Evolutionary conservation across 2,888 invertebrate genomes (phyloP), one percentile per base, ranked within the genome.

Genomic region (Netelia fuscicornis): DNA sequence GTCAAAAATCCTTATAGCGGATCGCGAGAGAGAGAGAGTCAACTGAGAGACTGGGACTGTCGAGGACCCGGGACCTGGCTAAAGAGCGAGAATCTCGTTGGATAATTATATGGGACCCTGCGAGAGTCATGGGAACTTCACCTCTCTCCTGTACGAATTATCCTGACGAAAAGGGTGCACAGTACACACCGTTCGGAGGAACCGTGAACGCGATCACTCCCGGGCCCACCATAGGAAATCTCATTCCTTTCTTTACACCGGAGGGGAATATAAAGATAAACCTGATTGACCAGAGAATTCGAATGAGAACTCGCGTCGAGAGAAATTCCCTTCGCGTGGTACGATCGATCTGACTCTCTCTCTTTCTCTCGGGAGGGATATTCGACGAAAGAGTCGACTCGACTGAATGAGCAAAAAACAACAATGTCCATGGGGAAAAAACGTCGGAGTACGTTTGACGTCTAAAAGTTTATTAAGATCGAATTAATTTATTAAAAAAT

Each of bases 241-340:
- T 82, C 79, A 75, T 85, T 82, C 74, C 74, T 82, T 74, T 79
- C 62, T 76, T 76, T 25, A 23, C 13, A 9, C 56, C 62, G 30
- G 72, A 5, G 54, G 83, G 67, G 62, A 78, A 62, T 62, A 48
- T 79, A 64, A 20, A 80, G 76, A 76, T 74, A 82, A 85, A 85
- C 82, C 85, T 82, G 85, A 85, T 80, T 85, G 85, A 85, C 85
- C 85, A 52, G 85, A 72, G 82, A 72, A 67, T 64, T 68, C 75
- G 77, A 85, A 85, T 82, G 85, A 76, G 85, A 85, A 82, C 82
- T 68, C 76, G 48, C 65, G 79, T 68, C 76, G 44, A 62, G 52
- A 77, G 67, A 79, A 62, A 82, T 83, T 85, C 85, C 82, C 82
- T 76, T 67, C 79, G 76, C 79, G 60, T 54, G 75, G 76, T 44